Base-by-base conservation (phyloP, 2,888 invertebrate genomes). In the Neoaliturus tenellus region DNA sequence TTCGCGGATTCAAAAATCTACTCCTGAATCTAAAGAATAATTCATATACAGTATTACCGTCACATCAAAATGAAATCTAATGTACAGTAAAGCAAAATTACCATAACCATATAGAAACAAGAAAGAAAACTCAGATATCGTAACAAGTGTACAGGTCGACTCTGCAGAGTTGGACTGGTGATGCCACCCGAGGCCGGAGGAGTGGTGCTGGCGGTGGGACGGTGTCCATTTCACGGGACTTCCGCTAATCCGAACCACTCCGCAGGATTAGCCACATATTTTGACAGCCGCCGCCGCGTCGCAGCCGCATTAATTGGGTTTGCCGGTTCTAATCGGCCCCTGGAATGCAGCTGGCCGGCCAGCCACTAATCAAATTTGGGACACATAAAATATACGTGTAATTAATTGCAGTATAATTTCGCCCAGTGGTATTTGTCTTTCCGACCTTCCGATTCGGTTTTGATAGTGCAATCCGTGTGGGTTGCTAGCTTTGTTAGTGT, bases 321-420 rank as follows among this genome's bases (percentile, higher is more conserved):
- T 23, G 51, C 20, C n/a, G 51, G 51, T 39, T 39, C 55, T 20
- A 55, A 55, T 55, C 20, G 8, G 23, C 25, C 4, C 69, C 20
- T 6, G 69, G 69, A 69, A 69, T 69, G 69, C 39, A n/a, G 69
- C 69, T 28, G 6, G 20, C 23, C 35, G 20, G 20, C 31, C n/a
- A 28, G 25, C 69, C 69, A 69, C 69, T 69, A 69, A 69, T 69
- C 69, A 69, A 69, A 35, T 69, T 39, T 39, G 69, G 69, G 31
- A 39, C 69, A 69, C 39, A 35, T 69, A 69, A 69, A 69, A 69
- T 69, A 69, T 39, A 69, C 39, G 69, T 39, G 35, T 69, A n/a
- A 69, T 69, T 69, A 69, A 69, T 39, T 69, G 35, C 69, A 23
- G 69, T 35, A 69, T 69, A 69, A 69, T 69, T 69, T 39, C 39